A percentile compares a stretch with the other conserved stretches of the same genome.
These are phyloP conservation scores for Lepidocyrtinus sp. DNA, from an alignment of 2,888 invertebrate species.

Conservation along the genomic window DNA sequence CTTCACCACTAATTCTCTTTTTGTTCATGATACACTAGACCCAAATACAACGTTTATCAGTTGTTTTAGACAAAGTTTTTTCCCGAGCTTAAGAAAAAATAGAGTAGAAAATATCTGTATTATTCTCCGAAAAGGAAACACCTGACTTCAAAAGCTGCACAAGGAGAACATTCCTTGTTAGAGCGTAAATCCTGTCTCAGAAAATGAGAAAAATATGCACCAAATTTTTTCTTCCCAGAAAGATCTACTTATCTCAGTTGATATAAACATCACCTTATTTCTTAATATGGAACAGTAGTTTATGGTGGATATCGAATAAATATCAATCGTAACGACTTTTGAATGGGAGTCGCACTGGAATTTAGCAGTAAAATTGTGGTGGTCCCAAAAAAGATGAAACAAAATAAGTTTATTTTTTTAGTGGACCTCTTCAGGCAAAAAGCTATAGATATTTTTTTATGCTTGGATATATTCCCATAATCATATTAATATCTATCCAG, in stretches of 20 bases:
- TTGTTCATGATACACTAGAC: background rate
- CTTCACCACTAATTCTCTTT: too few species aligned
- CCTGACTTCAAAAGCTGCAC: conserved; percentile 44
- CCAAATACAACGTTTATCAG: too few species aligned
- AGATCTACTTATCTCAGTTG: background rate
- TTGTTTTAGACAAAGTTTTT: too few species aligned
- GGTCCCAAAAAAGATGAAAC: background rate
- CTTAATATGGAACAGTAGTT: conserved; percentile 12
- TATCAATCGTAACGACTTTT: conserved; percentile 57
- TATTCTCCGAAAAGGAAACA: conserved; percentile 45
- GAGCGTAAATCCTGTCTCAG: conserved; percentile 48
- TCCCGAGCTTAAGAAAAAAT: too few species aligned
- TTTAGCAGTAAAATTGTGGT: conserved; percentile 20
- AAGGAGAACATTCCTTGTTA: conserved; percentile 34
- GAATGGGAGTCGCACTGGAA: conserved; percentile 49
- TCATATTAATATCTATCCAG: background rate
- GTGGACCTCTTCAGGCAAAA: background rate
- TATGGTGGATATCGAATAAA: conserved; percentile 39
- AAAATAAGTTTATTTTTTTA: conserved; percentile 10
- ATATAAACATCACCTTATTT: conserved; percentile 11
- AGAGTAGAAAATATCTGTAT: background rate
- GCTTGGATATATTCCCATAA: too few species aligned
- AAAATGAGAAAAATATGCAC: background rate
- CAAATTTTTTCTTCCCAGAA: too few species aligned
- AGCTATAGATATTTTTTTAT: too few species aligned